A percentile compares a stretch with the other conserved stretches of the same genome.
These are phyloP conservation scores for Lochmaea crataegi DNA, from an alignment of 2,888 invertebrate species.

Conservation along the genomic window DNA sequence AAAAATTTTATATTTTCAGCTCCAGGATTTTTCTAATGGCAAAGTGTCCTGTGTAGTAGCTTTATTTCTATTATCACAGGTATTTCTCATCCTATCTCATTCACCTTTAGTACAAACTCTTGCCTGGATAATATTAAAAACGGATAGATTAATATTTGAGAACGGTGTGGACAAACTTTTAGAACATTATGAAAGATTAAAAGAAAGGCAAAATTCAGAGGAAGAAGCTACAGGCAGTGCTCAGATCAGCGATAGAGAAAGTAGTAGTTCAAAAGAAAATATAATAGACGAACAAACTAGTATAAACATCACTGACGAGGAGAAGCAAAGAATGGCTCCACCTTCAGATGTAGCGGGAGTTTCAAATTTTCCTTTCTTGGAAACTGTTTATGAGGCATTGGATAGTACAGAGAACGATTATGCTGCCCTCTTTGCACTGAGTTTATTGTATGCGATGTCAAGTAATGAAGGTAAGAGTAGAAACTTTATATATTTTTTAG, in stretches of 20 bases:
- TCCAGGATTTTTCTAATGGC: conserved; percentile 54
- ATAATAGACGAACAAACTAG: conserved; percentile 72
- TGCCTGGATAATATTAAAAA: conserved; percentile 90
- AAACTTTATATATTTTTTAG: too few species aligned
- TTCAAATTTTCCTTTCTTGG: conserved; percentile 82
- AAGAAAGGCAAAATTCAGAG: conserved; percentile 46
- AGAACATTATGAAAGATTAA: conserved; percentile 60
- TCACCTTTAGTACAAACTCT: conserved; percentile 90
- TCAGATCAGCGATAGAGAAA: conserved; percentile 51
- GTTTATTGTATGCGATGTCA: conserved; percentile 92
- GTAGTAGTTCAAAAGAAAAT: conserved; percentile 57
- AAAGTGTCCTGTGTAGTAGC: conserved; percentile 92
- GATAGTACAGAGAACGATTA: conserved; percentile 96
- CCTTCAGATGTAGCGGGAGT: conserved; percentile 62
- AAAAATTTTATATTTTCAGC: conserved; percentile 8
- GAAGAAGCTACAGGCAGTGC: conserved; percentile 48
- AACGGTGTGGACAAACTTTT: conserved; percentile 61
- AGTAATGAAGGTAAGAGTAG: conserved; percentile 87
- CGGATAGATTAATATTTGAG: conserved; percentile 69
- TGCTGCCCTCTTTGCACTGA: conserved; percentile 88
- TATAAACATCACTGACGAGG: conserved; percentile 94
- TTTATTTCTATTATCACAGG: conserved; percentile 91
- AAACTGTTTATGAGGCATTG: conserved; percentile 87
- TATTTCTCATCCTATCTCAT: conserved; percentile 94
- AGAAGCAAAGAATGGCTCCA: conserved; percentile 74